Conservation (phyloP, 2,797 vertebrate genomes). For the Arctocebus calabarensis region DNA sequence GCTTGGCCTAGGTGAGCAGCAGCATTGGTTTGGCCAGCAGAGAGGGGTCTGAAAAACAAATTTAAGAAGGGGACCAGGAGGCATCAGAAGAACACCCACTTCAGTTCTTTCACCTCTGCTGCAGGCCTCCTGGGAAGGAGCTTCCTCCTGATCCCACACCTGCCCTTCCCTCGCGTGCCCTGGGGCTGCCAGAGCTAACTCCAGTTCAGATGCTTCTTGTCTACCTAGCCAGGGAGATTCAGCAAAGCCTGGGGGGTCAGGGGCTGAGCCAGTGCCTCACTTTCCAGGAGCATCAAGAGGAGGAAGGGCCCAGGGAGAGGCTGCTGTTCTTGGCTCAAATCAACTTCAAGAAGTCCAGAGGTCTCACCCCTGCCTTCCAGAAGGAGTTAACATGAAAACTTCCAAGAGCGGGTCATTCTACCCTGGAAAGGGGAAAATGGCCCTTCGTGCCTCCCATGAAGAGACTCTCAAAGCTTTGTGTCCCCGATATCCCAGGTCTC, state of each 20-base stretch:
- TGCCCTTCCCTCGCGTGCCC: accelerated
- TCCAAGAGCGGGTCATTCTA: neutral
- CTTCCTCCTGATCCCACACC: neutral
- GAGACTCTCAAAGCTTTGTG: neutral
- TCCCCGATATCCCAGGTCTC: neutral
- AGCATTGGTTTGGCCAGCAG: neutral
- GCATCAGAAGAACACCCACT: neutral
- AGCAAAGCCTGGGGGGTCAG: neutral
- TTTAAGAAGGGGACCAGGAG: neutral
- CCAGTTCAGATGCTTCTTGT: neutral
- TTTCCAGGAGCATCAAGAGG: neutral
- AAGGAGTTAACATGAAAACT: neutral
- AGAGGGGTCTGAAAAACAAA: neutral
- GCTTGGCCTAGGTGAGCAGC: neutral
- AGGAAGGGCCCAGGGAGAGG: neutral
- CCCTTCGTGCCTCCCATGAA: neutral
- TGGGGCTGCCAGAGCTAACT: neutral
- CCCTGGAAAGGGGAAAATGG: neutral
- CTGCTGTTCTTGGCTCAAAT: neutral
- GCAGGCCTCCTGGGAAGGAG: neutral
- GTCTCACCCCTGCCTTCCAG: neutral
- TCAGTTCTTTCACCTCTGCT: neutral
- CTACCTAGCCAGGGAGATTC: neutral
- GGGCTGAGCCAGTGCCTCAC: neutral
- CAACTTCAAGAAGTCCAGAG: neutral